phyloP scores from a whole-genome alignment of 2,888 invertebrate species.

The Lagria hirta region DNA sequence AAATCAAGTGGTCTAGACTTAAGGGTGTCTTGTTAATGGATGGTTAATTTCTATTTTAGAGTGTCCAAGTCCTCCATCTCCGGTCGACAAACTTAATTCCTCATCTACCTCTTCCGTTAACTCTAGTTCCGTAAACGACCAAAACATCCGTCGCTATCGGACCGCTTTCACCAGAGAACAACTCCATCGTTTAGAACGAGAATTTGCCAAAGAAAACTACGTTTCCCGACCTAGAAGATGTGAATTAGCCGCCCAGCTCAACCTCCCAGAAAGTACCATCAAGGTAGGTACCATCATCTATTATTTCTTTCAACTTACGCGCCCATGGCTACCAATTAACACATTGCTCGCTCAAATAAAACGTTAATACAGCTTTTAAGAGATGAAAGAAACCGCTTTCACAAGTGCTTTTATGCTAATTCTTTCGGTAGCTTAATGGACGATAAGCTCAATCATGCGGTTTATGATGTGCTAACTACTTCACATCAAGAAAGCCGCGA shows the following conservation, averaged over 20 bases:
- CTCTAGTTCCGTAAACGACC: slow-evolving; percentile 51
- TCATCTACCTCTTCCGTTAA: slow-evolving; percentile 29
- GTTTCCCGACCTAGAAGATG: slow-evolving; percentile 93
- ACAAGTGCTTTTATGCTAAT: slow-evolving; percentile 39
- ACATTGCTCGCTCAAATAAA: slow-evolving; percentile 47
- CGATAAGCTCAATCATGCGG: slow-evolving; percentile 51
- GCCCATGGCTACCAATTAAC: slow-evolving; percentile 47
- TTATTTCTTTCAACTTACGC: slow-evolving; percentile 22
- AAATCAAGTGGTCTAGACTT: slow-evolving; percentile 30
- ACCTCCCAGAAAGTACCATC: slow-evolving; percentile 95
- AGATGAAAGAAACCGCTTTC: slow-evolving; percentile 36
- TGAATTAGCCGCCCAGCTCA: slow-evolving; percentile 89
- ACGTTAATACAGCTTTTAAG: slow-evolving; percentile 51
- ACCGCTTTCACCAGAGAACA: slow-evolving; percentile 98
- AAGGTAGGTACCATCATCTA: slow-evolving; percentile 67
- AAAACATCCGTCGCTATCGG: slow-evolving; percentile 83
- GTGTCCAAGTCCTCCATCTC: slow-evolving; percentile 53
- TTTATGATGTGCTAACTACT: slow-evolving; percentile 53
- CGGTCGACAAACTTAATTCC: slow-evolving; percentile 37
- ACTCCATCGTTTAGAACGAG: slow-evolving; percentile 86
- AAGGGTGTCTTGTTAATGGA: slow-evolving; percentile 14
- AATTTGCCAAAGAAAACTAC: slow-evolving; percentile 96
- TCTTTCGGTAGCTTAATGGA: slow-evolving; percentile 49
- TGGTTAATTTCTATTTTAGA: slow-evolving; percentile 45
- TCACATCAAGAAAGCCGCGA: slow-evolving; percentile 43